Base-by-base conservation (phyloP, 2,113 vertebrate genomes). In the Verasper variegatus region DNA sequence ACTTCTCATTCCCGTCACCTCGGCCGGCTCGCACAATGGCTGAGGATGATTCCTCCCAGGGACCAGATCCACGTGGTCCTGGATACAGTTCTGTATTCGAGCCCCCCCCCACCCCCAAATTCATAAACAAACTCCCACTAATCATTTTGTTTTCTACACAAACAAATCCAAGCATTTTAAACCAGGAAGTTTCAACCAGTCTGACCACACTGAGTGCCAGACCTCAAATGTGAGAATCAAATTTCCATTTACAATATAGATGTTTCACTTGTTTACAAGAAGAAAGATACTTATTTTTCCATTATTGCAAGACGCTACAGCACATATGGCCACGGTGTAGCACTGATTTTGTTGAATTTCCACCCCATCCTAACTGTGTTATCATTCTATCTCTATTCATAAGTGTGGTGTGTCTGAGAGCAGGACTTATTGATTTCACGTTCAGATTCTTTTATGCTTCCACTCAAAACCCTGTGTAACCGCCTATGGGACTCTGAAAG, bases 71-170 rank as follows among this genome's bases (percentile, higher is more conserved):
- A 54, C 58, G 58, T 27, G 47, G 76, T 52, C 11, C 20, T 11
- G 40, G 40, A 14, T 31, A 45, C 0, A 20, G 42, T 51, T 70
- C 24, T 54, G 68, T 42, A 13, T 35, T 65, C 31, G 2, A 55
- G 24, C 45, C 45, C 12, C 24, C 12, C 24, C 27, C 60, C 8
- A 8, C 27, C 74, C 66, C 21, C 13, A 21, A 24, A 51, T 68
- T 60, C 40, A 73, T 54, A 47, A 23, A 71, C 56, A 58, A 71
- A 73, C 61, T 73, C 68, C 72, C 45, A 76, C 27, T 18, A 71
- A 65, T 68, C 63, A 69, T 72, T 40, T 60, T 54, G 51, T 21
- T 49, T 67, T 52, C 57, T 55, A 54, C 40, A 60, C 72, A 49
- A 52, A 76, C 37, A 54, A 49, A 75, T 63, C 71, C 74, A 54